A percentile compares a stretch with the other conserved stretches of the same genome.
These are phyloP conservation scores for Prinia subflava DNA, from an alignment of 2,113 vertebrate genomes.

Conservation along the genomic window DNA sequence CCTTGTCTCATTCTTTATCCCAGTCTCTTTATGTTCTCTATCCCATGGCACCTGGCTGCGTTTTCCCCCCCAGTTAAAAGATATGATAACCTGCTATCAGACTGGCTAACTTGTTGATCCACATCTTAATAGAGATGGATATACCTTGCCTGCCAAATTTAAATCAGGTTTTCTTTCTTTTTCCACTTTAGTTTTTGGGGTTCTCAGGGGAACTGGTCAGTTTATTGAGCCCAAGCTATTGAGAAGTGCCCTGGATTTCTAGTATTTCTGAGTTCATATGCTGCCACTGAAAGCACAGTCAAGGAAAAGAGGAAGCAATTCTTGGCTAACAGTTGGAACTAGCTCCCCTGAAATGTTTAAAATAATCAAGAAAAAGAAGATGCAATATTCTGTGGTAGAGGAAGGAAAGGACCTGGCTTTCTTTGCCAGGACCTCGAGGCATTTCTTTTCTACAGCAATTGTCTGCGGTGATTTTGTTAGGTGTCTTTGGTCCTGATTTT, in stretches of 20 bases:
- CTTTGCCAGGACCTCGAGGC: neutral
- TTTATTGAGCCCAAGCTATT: neutral
- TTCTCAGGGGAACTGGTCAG: neutral
- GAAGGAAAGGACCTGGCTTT: neutral
- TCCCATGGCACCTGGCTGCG: neutral
- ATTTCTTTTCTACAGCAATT: neutral
- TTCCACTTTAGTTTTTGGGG: neutral
- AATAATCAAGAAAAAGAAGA: slow-evolving; percentile 1
- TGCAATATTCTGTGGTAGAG: neutral
- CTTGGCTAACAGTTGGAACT: neutral
- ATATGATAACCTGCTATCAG: neutral
- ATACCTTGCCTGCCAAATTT: neutral
- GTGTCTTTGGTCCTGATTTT: neutral
- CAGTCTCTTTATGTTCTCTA: neutral
- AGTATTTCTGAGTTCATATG: neutral
- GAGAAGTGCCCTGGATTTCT: neutral
- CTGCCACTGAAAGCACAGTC: neutral
- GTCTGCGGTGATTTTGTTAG: neutral
- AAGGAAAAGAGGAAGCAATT: slow-evolving; percentile 25
- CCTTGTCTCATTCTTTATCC: slow-evolving; percentile 9
- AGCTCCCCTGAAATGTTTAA: neutral
- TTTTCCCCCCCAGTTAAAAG: neutral
- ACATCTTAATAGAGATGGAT: neutral
- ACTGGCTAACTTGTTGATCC: slow-evolving; percentile 15
- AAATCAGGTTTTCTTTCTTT: neutral